Evolutionary conservation across 2,797 vertebrate species (phyloP).

Genomic region (Scolopax rusticola): DNA sequence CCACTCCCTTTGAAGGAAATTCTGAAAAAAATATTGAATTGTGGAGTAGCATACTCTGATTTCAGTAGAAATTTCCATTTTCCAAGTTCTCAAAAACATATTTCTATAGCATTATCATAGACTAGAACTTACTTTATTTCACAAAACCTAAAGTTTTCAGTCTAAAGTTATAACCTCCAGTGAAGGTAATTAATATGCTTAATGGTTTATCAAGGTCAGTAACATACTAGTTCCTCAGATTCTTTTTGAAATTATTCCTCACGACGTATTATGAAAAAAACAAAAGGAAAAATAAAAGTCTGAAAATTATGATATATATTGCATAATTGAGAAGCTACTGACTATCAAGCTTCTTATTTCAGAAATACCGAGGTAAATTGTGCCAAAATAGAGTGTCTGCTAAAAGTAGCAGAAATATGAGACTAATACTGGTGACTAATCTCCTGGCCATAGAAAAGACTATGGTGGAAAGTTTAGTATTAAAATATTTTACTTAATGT

Average conservation of each 20-base stretch:
- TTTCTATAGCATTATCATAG: background rate
- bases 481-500: background rate
- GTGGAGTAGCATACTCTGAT: background rate
- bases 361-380: background rate
- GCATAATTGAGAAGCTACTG: background rate
- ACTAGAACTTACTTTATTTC: background rate
- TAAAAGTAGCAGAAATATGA: background rate
- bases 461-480: background rate
- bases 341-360: background rate
- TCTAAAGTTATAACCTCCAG: background rate
- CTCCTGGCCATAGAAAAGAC: background rate
- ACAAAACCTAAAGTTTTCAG: background rate
- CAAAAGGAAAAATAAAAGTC: background rate
- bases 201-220: background rate
- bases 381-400: background rate
- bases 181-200: background rate
- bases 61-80: background rate
- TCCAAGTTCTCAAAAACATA: background rate
- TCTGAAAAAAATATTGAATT: background rate
- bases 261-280: background rate
- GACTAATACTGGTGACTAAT: background rate
- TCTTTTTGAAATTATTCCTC: background rate
- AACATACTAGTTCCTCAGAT: background rate
- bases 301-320: background rate
- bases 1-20: background rate